phyloP scores from a whole-genome alignment of 2,888 invertebrate genomes.

The Poecilus cupreus region DNA sequence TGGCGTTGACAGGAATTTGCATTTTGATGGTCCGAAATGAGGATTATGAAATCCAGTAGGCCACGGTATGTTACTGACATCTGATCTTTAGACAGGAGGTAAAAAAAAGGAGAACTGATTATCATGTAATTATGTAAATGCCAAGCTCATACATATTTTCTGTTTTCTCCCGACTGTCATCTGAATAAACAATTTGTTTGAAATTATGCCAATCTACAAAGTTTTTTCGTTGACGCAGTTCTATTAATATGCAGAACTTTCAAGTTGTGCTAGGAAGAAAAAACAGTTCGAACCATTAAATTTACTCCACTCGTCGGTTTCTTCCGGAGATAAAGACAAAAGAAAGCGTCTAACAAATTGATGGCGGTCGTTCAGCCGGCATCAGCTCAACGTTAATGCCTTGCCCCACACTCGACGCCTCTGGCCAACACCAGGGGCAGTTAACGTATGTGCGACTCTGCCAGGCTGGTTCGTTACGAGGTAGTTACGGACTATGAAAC shows the following conservation, averaged over 20 bases:
- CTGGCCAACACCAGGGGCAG: background rate
- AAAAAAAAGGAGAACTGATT: slow-evolving; percentile 2
- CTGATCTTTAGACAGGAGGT: background rate
- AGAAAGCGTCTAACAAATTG: slow-evolving; percentile 26
- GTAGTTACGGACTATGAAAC: slow-evolving; percentile 12
- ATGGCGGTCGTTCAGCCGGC: slow-evolving; percentile 8
- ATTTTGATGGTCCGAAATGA: slow-evolving; percentile 27
- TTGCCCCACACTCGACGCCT: background rate
- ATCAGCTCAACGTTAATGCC: background rate
- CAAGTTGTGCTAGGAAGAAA: too few relatives aligned
- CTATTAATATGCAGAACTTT: background rate
- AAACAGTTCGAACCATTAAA: too few relatives aligned
- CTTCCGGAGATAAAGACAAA: slow-evolving; percentile 13
- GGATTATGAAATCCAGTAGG: slow-evolving; percentile 1
- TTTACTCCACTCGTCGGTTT: background rate
- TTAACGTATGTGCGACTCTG: slow-evolving; percentile 1
- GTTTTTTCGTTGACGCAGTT: background rate
- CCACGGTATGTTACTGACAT: slow-evolving; percentile 5
- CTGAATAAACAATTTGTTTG: slow-evolving; percentile 16
- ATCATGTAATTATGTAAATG: slow-evolving; percentile 36
- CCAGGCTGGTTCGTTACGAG: background rate
- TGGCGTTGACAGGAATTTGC: slow-evolving; percentile 12
- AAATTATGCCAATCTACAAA: background rate
- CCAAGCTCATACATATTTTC: slow-evolving; percentile 6
- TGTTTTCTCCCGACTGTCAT: background rate